Evolutionary conservation across 2,888 invertebrate genomes (phyloP).

Genomic region (Cataglyphis altisquamis): DNA sequence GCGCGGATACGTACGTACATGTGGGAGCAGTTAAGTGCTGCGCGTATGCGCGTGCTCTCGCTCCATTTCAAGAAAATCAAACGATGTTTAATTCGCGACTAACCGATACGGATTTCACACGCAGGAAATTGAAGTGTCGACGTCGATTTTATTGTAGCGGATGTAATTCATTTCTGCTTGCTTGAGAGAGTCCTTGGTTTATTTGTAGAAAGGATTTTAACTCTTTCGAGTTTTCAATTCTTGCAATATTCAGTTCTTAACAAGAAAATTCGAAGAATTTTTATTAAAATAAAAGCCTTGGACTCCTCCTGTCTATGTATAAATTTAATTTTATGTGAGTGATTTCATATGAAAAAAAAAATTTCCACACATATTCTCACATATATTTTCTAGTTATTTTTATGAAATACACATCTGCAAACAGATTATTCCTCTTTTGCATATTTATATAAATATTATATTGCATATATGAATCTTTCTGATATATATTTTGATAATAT

Average conservation of each 20-base stretch:
- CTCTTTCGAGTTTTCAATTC: neutral
- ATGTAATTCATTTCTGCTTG: neutral
- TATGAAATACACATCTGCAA: neutral
- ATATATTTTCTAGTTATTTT: neutral
- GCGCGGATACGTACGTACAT: constrained; percentile 70
- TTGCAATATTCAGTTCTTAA: neutral
- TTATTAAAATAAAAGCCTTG: neutral
- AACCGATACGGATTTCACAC: constrained; percentile 54
- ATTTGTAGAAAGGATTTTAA: neutral
- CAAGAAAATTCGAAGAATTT: neutral
- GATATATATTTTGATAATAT: neutral
- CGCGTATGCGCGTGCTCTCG: constrained; percentile 61
- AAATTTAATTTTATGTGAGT: neutral
- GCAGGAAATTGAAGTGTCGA: neutral
- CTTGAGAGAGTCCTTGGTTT: neutral
- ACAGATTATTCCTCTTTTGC: neutral
- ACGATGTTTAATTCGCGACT: constrained; percentile 46
- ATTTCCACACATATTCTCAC: neutral
- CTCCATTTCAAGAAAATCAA: constrained; percentile 68
- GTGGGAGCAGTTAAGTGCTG: constrained; percentile 72
- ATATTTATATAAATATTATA: neutral
- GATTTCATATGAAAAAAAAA: neutral
- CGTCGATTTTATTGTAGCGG: constrained; percentile 1
- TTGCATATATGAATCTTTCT: neutral
- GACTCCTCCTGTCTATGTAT: neutral